A percentile compares a stretch with the other conserved stretches of the same genome.
phyloP scores from a whole-genome alignment of 2,113 vertebrate species.

The Lamprotornis superbus region DNA sequence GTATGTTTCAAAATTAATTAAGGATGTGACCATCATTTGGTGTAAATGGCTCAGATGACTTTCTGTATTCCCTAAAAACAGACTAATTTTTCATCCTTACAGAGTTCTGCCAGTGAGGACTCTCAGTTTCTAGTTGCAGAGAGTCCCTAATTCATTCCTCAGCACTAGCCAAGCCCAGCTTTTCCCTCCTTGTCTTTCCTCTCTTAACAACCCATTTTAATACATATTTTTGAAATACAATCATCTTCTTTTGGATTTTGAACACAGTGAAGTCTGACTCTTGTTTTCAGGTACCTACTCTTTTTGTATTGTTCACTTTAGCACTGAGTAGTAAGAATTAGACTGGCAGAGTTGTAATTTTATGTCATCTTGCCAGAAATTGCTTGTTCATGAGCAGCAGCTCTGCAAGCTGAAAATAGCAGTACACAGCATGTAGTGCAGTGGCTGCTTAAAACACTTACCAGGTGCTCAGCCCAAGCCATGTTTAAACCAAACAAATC shows the following conservation, averaged over 20 bases:
- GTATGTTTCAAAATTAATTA: background rate
- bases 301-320: background rate
- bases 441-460: background rate
- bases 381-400: background rate
- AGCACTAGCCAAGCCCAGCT: background rate
- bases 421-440: background rate
- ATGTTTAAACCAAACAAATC: background rate
- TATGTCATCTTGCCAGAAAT: background rate
- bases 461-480: background rate
- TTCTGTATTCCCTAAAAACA: background rate
- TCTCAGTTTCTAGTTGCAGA: background rate
- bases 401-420: background rate
- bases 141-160: background rate
- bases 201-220: background rate
- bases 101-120: accelerated
- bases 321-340: background rate
- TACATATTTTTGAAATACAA: background rate
- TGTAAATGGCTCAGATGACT: background rate
- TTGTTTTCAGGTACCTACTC: background rate
- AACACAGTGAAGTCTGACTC: background rate
- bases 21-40: background rate
- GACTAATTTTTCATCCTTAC: background rate
- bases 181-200: background rate
- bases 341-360: background rate
- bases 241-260: background rate